Conservation (phyloP, 1,140 invertebrate genomes). For the Drosophila varians region DNA sequence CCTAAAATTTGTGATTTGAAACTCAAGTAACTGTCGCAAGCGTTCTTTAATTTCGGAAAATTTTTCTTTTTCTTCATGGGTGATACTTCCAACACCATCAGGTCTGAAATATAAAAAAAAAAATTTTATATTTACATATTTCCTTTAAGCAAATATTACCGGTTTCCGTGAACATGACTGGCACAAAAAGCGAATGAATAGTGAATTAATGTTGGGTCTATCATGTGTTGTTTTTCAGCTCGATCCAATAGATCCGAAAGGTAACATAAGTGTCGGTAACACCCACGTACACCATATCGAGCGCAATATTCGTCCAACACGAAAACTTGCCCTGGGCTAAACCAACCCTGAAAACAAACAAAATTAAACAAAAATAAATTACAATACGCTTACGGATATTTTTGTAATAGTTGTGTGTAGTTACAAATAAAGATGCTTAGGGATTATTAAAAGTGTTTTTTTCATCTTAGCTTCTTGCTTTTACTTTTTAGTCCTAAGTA, state of each 20-base stretch:
- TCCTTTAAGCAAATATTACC: constrained; percentile 45
- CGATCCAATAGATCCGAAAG: constrained; percentile 97
- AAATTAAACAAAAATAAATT: not conserved
- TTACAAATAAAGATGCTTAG: no score
- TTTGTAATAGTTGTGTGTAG: no score
- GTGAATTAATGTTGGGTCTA: constrained; percentile 99
- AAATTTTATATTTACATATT: not conserved
- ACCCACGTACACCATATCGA: constrained; percentile 97
- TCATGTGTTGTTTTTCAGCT: constrained; percentile 96
- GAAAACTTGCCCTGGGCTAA: constrained; percentile 99
- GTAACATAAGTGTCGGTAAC: constrained; percentile 98
- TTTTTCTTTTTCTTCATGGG: constrained; percentile 98
- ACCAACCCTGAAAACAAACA: constrained; percentile 92
- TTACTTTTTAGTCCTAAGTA: no score
- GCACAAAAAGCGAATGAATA: constrained; percentile 99
- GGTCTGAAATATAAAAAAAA: constrained; percentile 87
- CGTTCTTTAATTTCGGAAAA: constrained; percentile 99
- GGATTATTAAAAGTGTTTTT: no score
- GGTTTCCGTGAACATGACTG: constrained; percentile 98
- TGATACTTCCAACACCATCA: constrained; percentile 99
- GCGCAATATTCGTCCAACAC: constrained; percentile 99
- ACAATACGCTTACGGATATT: no score
- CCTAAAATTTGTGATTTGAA: constrained; percentile 99
- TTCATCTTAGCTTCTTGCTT: no score
- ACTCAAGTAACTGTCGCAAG: constrained; percentile 95